These are phyloP conservation scores for Acrobasis suavella DNA, from an alignment of 2,888 invertebrate species.

Conservation along the genomic window DNA sequence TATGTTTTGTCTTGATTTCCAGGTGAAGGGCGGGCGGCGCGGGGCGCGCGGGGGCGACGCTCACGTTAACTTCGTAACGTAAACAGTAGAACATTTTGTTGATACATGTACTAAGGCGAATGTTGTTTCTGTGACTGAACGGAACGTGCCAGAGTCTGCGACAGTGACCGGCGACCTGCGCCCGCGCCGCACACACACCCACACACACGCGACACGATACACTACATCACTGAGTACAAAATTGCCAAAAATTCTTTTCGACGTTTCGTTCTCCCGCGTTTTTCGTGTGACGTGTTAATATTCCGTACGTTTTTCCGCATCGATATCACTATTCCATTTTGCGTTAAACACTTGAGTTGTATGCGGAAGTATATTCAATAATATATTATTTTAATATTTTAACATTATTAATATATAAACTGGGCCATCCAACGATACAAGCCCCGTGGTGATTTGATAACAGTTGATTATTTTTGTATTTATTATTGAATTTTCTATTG, in stretches of 20 bases:
- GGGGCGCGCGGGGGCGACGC: constrained; percentile 57
- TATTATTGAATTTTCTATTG: constrained; percentile 50
- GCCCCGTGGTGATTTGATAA: constrained; percentile 13
- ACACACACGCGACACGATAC: constrained; percentile 47
- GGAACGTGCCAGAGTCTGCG: constrained; percentile 49
- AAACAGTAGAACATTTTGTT: constrained; percentile 78
- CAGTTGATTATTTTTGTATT: constrained; percentile 39
- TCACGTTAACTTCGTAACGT: constrained; percentile 53
- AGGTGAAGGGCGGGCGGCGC: constrained; percentile 48
- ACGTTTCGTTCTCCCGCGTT: constrained; percentile 44
- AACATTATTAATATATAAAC: constrained; percentile 27
- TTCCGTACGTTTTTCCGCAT: constrained; percentile 47
- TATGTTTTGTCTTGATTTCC: constrained; percentile 37
- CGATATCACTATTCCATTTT: constrained; percentile 47
- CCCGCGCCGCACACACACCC: constrained; percentile 54
- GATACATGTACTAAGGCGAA: constrained; percentile 76
- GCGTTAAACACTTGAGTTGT: constrained; percentile 52
- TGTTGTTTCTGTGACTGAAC: constrained; percentile 71
- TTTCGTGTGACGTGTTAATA: constrained; percentile 34
- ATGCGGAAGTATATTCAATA: constrained; percentile 42
- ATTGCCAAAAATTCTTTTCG: constrained; percentile 76
- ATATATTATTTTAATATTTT: constrained; percentile 30
- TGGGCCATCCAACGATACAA: constrained; percentile 4
- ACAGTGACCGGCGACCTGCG: constrained; percentile 50
- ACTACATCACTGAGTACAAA: constrained; percentile 79